These are phyloP conservation scores for Temnothorax rugatulus DNA, from an alignment of 2,888 invertebrate species.

Conservation along the genomic window DNA sequence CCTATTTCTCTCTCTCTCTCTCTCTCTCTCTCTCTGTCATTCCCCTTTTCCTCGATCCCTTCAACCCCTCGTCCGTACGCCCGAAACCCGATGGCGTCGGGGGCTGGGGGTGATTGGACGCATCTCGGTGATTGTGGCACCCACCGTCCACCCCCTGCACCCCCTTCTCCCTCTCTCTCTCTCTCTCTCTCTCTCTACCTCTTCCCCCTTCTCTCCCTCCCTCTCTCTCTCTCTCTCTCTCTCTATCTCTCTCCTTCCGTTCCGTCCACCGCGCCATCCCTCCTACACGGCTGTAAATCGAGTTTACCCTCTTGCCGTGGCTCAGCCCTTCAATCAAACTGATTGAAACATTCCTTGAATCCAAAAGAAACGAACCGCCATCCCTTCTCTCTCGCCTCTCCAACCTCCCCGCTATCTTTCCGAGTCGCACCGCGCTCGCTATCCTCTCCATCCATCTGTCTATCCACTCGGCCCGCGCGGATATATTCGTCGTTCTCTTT, in stretches of 20 bases:
- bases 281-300: slow-evolving; percentile 85
- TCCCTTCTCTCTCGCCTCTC: slow-evolving; percentile 66
- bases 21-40: slow-evolving; percentile 65
- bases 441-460: slow-evolving; percentile 63
- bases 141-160: slow-evolving; percentile 76
- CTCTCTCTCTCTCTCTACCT: slow-evolving; percentile 57
- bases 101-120: slow-evolving; percentile 85
- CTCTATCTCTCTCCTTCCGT: slow-evolving; percentile 63
- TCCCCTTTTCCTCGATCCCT: slow-evolving; percentile 69
- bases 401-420: slow-evolving; percentile 60
- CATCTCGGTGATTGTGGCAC: slow-evolving; percentile 86
- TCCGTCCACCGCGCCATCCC: slow-evolving; percentile 63
- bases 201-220: neutral
- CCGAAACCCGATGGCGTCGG: slow-evolving; percentile 79
- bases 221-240: slow-evolving; percentile 31
- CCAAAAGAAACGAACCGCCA: slow-evolving; percentile 86
- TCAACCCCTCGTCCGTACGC: slow-evolving; percentile 72
- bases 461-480: slow-evolving; percentile 61
- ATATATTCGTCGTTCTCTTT: slow-evolving; percentile 57
- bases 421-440: slow-evolving; percentile 55
- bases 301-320: slow-evolving; percentile 86
- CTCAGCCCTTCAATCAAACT: slow-evolving; percentile 86
- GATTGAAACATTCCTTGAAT: slow-evolving; percentile 87
- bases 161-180: slow-evolving; percentile 51
- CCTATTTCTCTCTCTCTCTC: slow-evolving; percentile 67